Evolutionary conservation across 2,888 invertebrate genomes (phyloP).

Genomic region (Heliconius sara): DNA sequence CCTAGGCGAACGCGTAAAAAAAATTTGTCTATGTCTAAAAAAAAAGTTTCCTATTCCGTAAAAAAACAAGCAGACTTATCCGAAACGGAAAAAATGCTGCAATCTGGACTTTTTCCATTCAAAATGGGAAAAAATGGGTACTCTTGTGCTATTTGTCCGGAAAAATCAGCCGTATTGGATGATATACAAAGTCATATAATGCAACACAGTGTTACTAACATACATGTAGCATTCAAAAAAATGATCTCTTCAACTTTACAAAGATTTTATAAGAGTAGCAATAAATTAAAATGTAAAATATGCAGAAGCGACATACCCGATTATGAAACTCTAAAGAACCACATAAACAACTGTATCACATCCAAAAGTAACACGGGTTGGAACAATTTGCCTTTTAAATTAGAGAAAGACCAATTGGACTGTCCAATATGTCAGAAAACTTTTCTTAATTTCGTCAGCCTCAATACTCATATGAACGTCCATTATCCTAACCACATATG

Average conservation of each 20-base stretch:
- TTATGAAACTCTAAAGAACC: constrained; percentile 63
- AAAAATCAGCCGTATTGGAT: constrained; percentile 63
- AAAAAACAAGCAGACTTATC: constrained; percentile 58
- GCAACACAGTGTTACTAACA: constrained; percentile 63
- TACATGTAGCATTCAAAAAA: constrained; percentile 71
- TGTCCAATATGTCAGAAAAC: constrained; percentile 75
- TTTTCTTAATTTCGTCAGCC: constrained; percentile 72
- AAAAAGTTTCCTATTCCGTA: constrained; percentile 54
- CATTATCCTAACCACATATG: constrained; percentile 82
- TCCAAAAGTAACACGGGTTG: constrained; percentile 57
- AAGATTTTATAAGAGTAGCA: constrained; percentile 61
- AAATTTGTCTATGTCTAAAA: constrained; percentile 45
- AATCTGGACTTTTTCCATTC: constrained; percentile 71
- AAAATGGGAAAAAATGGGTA: constrained; percentile 68
- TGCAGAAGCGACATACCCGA: constrained; percentile 65
- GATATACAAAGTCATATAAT: constrained; percentile 64
- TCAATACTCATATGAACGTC: constrained; percentile 81
- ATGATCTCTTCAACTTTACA: constrained; percentile 67
- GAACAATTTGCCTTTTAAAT: constrained; percentile 73
- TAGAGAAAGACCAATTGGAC: constrained; percentile 76
- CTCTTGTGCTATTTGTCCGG: constrained; percentile 68
- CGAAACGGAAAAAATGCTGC: constrained; percentile 66
- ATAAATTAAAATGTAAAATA: constrained; percentile 66
- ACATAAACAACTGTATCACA: constrained; percentile 65
- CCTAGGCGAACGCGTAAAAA: constrained; percentile 55